Percentiles rank a stretch among this genome's conserved stretches.
These are phyloP conservation scores for Tipula lateralis DNA, from an alignment of 2,888 invertebrate genomes.

Conservation along the genomic window DNA sequence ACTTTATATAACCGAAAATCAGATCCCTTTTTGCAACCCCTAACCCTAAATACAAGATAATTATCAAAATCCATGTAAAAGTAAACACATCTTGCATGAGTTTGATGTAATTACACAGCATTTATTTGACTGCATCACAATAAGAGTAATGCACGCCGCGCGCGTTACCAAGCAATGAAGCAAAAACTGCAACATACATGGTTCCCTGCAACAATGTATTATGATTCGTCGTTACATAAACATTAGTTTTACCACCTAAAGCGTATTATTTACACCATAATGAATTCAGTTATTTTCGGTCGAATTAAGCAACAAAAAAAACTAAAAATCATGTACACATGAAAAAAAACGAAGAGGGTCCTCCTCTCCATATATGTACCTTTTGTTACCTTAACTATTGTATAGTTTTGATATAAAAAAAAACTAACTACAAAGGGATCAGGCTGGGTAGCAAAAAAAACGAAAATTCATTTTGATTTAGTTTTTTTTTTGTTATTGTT, in stretches of 20 bases:
- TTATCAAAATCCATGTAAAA: not conserved
- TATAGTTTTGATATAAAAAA: not conserved
- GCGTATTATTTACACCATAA: conserved; percentile 29
- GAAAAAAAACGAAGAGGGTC: not conserved
- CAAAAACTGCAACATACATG: not conserved
- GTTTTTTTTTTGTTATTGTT: not conserved
- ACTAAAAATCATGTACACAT: not conserved
- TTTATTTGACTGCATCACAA: not conserved
- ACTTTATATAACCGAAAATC: not conserved
- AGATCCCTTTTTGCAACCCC: not conserved
- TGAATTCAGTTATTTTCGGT: conserved; percentile 3
- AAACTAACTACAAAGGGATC: not conserved
- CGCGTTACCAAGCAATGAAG: not conserved
- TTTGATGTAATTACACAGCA: not conserved
- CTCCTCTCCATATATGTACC: not conserved
- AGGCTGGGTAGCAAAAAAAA: not conserved
- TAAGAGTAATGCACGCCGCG: not conserved
- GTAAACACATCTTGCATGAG: not conserved
- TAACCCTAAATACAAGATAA: not conserved
- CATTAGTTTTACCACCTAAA: conserved; percentile 29
- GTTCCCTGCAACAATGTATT: not conserved
- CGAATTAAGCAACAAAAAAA: not conserved
- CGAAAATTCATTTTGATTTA: not conserved
- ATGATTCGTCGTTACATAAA: not conserved
- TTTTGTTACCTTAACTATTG: not conserved